Evolutionary conservation across 23 tunicate genomes (phyloP).

Genomic region (Trididemnum nubilum): DNA sequence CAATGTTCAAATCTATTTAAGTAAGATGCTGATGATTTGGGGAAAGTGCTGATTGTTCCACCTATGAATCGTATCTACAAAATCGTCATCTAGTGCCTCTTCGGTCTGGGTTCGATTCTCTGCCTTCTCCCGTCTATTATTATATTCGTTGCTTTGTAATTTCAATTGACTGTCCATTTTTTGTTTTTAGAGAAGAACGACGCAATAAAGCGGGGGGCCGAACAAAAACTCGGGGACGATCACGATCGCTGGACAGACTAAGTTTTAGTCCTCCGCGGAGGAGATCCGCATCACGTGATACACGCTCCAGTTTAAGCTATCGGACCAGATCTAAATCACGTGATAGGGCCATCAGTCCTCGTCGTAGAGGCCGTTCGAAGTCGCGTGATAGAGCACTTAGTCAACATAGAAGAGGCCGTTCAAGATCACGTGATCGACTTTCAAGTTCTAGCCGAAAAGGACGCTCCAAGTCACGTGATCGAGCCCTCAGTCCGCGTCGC

Average conservation of each 20-base stretch:
- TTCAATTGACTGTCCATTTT: too few relatives aligned
- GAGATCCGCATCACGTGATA: constrained; percentile 1
- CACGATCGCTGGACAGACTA: constrained; percentile 19
- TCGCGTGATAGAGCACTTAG: background rate
- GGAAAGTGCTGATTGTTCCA: too few relatives aligned
- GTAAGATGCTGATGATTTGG: too few relatives aligned
- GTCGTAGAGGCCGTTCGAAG: background rate
- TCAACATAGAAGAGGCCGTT: background rate
- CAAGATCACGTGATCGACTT: background rate
- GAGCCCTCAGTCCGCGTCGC: background rate
- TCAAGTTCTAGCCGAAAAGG: background rate
- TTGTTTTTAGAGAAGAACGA: too few relatives aligned
- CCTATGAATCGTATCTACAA: too few relatives aligned
- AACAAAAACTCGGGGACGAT: too few relatives aligned
- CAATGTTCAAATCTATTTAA: too few relatives aligned
- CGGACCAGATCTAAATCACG: background rate
- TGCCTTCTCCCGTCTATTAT: too few relatives aligned
- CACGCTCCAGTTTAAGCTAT: background rate
- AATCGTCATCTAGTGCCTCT: too few relatives aligned
- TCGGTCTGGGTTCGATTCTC: too few relatives aligned
- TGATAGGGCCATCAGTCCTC: background rate
- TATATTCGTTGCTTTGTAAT: too few relatives aligned
- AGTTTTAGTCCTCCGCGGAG: background rate
- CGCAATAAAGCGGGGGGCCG: too few relatives aligned
- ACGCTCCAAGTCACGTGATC: constrained; percentile 7